These are phyloP conservation scores for Oreochromis spilurus DNA, from an alignment of 2,113 vertebrate species.

Conservation along the genomic window DNA sequence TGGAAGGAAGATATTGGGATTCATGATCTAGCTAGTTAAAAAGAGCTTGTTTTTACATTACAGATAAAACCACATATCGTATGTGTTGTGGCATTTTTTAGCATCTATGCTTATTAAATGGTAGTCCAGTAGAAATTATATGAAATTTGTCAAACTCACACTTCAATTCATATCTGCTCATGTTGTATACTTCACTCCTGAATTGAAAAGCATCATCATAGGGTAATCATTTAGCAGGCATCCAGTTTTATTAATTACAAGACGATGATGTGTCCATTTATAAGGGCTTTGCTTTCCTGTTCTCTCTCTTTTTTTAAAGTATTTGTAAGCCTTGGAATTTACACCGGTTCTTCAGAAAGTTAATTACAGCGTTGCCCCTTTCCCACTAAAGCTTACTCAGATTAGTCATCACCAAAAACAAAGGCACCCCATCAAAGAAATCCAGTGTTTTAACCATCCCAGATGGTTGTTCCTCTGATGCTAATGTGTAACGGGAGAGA, in stretches of 20 bases:
- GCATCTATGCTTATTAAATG: background rate
- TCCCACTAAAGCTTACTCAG: background rate
- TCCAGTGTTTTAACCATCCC: conserved; percentile 45
- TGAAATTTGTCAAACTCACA: background rate
- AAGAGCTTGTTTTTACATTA: background rate
- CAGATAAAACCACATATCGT: background rate
- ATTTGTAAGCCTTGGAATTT: background rate
- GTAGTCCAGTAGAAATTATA: background rate
- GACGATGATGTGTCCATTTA: background rate
- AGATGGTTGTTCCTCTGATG: conserved; percentile 60
- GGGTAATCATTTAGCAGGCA: background rate
- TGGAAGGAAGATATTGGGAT: background rate
- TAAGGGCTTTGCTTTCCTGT: background rate
- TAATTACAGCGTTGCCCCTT: background rate
- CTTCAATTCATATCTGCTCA: background rate
- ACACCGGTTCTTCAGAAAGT: background rate
- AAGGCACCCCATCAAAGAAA: conserved; percentile 34
- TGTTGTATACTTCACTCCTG: background rate
- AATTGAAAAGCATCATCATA: background rate
- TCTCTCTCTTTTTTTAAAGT: background rate
- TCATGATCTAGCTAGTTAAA: background rate
- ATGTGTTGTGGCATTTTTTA: background rate
- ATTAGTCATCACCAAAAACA: conserved; percentile 41
- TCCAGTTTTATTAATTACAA: background rate
- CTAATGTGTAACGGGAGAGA: conserved; percentile 44